Evolutionary conservation across 2,888 invertebrate species (phyloP).

Genomic region (Electrophaes corylata): DNA sequence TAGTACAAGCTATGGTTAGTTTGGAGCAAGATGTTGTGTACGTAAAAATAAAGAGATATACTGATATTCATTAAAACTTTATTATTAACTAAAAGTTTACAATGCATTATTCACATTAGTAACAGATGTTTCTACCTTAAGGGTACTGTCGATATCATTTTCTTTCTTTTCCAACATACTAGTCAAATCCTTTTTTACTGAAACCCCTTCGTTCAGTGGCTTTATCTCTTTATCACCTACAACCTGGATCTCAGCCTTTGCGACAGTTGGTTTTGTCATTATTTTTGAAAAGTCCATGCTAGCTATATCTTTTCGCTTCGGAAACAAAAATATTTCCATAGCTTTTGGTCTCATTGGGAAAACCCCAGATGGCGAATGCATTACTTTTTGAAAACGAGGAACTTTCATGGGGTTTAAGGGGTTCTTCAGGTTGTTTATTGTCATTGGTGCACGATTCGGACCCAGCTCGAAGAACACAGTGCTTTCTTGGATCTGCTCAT

Average conservation of each 20-base stretch:
- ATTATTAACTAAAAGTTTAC: slow-evolving; percentile 32
- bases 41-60: not conserved
- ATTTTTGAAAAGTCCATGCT: slow-evolving; percentile 39
- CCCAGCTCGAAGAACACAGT: slow-evolving; percentile 60
- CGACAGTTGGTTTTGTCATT: slow-evolving; percentile 41
- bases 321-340: slow-evolving; percentile 68
- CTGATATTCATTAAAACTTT: slow-evolving; percentile 9
- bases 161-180: slow-evolving; percentile 44
- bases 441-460: slow-evolving; percentile 46
- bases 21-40: no score
- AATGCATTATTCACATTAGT: slow-evolving; percentile 41
- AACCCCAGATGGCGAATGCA: slow-evolving; percentile 2
- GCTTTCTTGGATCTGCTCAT: slow-evolving; percentile 64
- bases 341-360: slow-evolving; percentile 53
- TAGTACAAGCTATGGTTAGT: no score
- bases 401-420: slow-evolving; percentile 7
- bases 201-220: slow-evolving; percentile 49
- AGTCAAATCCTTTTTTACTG: slow-evolving; percentile 62
- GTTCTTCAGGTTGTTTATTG: slow-evolving; percentile 26
- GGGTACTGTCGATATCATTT: slow-evolving; percentile 27
- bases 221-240: slow-evolving; percentile 61
- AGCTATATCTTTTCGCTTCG: slow-evolving; percentile 57
- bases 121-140: slow-evolving; percentile 38
- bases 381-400: slow-evolving; percentile 9
- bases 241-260: slow-evolving; percentile 55